These are phyloP conservation scores for Steinernema scapterisci DNA, from an alignment of 2,888 invertebrate genomes.

Conservation along the genomic window DNA sequence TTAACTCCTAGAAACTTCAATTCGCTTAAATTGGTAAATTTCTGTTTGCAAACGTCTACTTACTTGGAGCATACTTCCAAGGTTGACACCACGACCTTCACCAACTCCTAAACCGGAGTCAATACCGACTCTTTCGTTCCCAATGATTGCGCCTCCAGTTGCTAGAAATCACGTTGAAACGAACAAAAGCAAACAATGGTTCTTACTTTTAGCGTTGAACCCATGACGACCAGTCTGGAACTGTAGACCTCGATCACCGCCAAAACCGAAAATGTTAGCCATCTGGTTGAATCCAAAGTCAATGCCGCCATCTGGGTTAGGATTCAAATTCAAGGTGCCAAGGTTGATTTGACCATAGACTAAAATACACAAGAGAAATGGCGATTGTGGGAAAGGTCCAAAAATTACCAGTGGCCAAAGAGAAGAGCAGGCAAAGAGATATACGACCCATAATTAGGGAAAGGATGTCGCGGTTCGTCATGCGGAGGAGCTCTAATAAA, in stretches of 20 bases:
- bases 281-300: constrained; percentile 55
- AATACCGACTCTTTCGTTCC: constrained; percentile 53
- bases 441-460: not conserved
- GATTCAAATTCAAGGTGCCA: constrained; percentile 42
- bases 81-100: constrained; percentile 38
- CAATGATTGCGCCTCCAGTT: constrained; percentile 53
- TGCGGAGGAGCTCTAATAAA: not conserved
- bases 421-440: not conserved
- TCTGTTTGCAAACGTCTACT: not conserved
- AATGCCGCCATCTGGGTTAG: constrained; percentile 37
- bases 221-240: constrained; percentile 44
- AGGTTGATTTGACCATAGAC: constrained; percentile 35
- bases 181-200: not conserved
- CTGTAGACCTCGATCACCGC: constrained; percentile 53
- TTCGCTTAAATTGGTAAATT: no score
- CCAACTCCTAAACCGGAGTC: constrained; percentile 40
- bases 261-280: constrained; percentile 58
- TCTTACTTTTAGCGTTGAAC: constrained; percentile 45
- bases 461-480: not conserved
- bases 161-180: constrained; percentile 38
- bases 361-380: not conserved
- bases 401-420: not conserved
- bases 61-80: constrained; percentile 40
- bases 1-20: no score
- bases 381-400: no score